Evolutionary conservation across 1,140 invertebrate species (phyloP).

Genomic region (Uloborus diversus): DNA sequence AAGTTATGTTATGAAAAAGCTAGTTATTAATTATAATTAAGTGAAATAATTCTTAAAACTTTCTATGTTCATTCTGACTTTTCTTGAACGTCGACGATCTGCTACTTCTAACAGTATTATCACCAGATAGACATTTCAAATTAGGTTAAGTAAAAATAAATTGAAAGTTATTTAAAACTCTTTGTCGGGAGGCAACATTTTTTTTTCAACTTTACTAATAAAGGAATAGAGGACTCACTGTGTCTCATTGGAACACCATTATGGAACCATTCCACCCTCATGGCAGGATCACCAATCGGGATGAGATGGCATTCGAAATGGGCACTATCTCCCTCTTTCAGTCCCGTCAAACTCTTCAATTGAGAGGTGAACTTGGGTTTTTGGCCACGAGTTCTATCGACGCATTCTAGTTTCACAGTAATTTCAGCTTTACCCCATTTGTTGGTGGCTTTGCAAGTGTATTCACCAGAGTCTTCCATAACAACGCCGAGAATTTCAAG

Average conservation of each 20-base stretch:
- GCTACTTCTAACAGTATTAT: too few species aligned
- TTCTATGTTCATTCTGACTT: too few species aligned
- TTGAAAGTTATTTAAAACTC: too few species aligned
- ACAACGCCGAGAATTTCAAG: constrained; percentile 90
- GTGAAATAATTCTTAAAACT: background rate
- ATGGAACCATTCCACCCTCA: constrained; percentile 96
- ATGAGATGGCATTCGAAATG: constrained; percentile 77
- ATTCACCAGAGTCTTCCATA: constrained; percentile 83
- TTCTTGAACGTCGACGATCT: too few species aligned
- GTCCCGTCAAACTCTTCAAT: constrained; percentile 81
- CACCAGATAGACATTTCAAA: too few species aligned
- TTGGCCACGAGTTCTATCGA: constrained; percentile 84
- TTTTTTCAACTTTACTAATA: too few species aligned
- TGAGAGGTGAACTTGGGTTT: constrained; percentile 89
- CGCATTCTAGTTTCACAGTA: constrained; percentile 81
- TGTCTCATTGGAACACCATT: constrained; percentile 87
- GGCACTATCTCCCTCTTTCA: constrained; percentile 89
- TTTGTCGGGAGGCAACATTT: too few species aligned
- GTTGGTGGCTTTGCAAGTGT: constrained; percentile 69
- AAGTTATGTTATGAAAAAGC: too few species aligned
- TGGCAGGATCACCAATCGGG: constrained; percentile 89
- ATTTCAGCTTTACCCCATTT: constrained; percentile 76
- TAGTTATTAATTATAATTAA: background rate
- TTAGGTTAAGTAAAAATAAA: too few species aligned
- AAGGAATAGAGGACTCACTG: constrained; percentile 72